phyloP scores from a whole-genome alignment of 2,797 vertebrate species.

The Artibeus jamaicensis region DNA sequence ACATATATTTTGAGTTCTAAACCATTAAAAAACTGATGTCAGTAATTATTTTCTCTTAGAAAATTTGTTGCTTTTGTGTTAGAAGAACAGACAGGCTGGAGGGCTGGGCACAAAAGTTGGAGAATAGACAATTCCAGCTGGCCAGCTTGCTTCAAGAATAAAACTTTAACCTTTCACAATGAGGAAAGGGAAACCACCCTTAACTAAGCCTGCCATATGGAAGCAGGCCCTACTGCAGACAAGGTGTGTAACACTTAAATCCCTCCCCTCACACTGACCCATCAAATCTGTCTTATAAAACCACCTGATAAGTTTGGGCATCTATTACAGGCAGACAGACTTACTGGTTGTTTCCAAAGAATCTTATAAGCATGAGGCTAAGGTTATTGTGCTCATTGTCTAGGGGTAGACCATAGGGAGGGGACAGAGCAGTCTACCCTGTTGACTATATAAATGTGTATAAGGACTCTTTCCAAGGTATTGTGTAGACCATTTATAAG shows the following conservation, averaged over 20 bases:
- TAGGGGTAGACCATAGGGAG: background rate
- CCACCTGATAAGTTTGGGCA: background rate
- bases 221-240: background rate
- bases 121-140: background rate
- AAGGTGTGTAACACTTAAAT: background rate
- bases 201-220: background rate
- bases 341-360: background rate
- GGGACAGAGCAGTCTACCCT: background rate
- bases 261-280: background rate
- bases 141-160: background rate
- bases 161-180: background rate
- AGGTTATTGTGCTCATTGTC: background rate
- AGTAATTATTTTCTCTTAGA: conserved; percentile 50
- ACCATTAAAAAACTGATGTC: conserved; percentile 66
- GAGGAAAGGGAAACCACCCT: background rate
- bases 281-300: background rate
- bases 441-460: background rate
- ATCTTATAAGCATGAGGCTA: background rate
- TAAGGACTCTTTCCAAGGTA: background rate
- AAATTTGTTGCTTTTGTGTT: conserved; percentile 66
- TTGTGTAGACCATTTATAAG: background rate
- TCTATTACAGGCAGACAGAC: background rate
- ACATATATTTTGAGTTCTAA: conserved; percentile 71
- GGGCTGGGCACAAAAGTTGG: background rate
- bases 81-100: background rate